A percentile compares a stretch with the other conserved stretches of the same genome.
These are phyloP conservation scores for Lepidochrysops patricia DNA, from an alignment of 2,888 invertebrate species.

Conservation along the genomic window DNA sequence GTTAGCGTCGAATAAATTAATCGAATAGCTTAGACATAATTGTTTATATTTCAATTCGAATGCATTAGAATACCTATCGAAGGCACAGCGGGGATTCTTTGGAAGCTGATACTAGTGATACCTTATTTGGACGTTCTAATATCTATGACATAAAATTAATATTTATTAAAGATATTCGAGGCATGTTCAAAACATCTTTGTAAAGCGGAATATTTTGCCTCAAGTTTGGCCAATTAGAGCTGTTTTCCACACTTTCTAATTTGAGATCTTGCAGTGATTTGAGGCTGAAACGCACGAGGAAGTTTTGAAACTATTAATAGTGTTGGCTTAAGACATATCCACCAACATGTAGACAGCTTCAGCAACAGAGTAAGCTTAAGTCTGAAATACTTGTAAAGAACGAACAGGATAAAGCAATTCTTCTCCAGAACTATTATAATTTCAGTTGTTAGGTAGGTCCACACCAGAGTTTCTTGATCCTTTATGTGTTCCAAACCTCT, in stretches of 20 bases:
- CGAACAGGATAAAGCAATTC: not conserved
- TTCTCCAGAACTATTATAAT: not conserved
- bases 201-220: not conserved
- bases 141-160: not conserved
- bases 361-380: not conserved
- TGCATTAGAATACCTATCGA: conserved; percentile 2
- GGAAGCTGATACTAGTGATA: not conserved
- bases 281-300: conserved; percentile 9
- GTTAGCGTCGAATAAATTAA: conserved; percentile 49
- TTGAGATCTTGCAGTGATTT: conserved; percentile 11
- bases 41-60: conserved; percentile 22
- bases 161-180: not conserved
- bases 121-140: not conserved
- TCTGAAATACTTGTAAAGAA: not conserved
- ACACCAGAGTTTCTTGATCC: not conserved
- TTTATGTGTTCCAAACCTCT: not conserved
- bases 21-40: conserved; percentile 16
- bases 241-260: not conserved
- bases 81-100: not conserved
- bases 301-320: conserved; percentile 12
- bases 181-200: not conserved
- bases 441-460: not conserved
- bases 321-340: not conserved
- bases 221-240: not conserved
- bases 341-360: not conserved